Percentiles rank a stretch among this genome's conserved stretches.
Evolutionary conservation across 2,888 invertebrate genomes (phyloP).

Genomic region (Mythimna pallens): DNA sequence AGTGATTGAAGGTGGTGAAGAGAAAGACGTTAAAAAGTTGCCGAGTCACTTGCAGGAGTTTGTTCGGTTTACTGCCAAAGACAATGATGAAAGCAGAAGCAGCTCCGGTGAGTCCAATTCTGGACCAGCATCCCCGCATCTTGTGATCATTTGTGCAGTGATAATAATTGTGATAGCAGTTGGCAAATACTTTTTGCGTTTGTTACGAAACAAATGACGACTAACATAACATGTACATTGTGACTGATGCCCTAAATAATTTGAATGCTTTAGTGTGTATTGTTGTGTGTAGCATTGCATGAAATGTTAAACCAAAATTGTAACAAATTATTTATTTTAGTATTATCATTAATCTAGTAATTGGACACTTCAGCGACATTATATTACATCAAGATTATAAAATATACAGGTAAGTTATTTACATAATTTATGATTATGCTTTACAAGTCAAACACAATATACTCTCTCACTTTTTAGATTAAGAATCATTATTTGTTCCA

Average conservation of each 20-base stretch:
- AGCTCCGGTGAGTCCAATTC: slow-evolving; percentile 86
- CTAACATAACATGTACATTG: slow-evolving; percentile 65
- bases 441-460: slow-evolving; percentile 25
- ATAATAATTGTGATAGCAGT: slow-evolving; percentile 85
- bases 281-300: slow-evolving; percentile 78
- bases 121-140: slow-evolving; percentile 86
- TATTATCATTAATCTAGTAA: slow-evolving; percentile 51
- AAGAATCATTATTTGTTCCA: slow-evolving; percentile 51
- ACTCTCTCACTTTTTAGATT: slow-evolving; percentile 32
- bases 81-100: slow-evolving; percentile 89
- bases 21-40: slow-evolving; percentile 91
- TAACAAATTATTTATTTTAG: slow-evolving; percentile 54
- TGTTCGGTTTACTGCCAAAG: slow-evolving; percentile 91
- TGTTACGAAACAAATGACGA: slow-evolving; percentile 81
- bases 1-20: slow-evolving; percentile 92
- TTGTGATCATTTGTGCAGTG: slow-evolving; percentile 88
- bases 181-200: slow-evolving; percentile 82
- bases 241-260: slow-evolving; percentile 69
- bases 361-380: slow-evolving; percentile 44
- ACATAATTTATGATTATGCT: slow-evolving; percentile 50
- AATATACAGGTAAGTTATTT: slow-evolving; percentile 71
- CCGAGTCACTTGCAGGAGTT: slow-evolving; percentile 96
- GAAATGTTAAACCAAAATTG: slow-evolving; percentile 65
- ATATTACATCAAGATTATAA: slow-evolving; percentile 33
- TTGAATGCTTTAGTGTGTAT: slow-evolving; percentile 68